Conservation (phyloP, 1,140 invertebrate genomes). For the Wiebesia pumilae region DNA sequence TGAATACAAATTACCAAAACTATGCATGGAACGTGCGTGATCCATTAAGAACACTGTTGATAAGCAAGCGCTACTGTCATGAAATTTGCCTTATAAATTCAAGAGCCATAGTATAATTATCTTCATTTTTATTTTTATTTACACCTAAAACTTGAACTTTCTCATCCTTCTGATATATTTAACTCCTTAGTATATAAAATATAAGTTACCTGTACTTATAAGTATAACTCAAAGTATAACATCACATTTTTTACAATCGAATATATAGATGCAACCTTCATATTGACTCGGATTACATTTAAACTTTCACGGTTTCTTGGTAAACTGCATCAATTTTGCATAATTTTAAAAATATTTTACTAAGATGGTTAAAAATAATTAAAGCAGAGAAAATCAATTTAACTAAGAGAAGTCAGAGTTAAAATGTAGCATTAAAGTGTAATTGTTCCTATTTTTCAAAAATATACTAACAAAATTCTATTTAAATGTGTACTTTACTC, state of each 20-base stretch:
- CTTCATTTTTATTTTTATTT: not conserved
- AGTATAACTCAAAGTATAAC: not conserved
- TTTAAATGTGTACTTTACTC: no score
- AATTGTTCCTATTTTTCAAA: not conserved
- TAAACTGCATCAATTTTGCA: not conserved
- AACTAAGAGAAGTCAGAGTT: not conserved
- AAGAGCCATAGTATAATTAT: no score
- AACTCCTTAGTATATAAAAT: no score
- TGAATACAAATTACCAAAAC: no score
- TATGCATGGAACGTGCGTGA: no score
- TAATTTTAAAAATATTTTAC: not conserved
- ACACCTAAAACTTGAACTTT: not conserved
- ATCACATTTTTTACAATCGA: not conserved
- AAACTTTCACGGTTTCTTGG: not conserved
- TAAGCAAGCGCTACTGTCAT: no score
- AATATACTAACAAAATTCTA: no score
- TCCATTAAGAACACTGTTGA: no score
- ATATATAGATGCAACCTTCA: not conserved
- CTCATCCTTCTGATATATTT: not conserved
- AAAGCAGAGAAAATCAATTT: not conserved
- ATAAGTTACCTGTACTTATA: not conserved
- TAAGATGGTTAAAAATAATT: not conserved
- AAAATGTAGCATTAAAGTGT: not conserved
- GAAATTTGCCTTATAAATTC: no score
- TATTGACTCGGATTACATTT: not conserved